These are phyloP conservation scores for Drusus annulatus DNA, from an alignment of 1,140 invertebrate species.

Conservation along the genomic window DNA sequence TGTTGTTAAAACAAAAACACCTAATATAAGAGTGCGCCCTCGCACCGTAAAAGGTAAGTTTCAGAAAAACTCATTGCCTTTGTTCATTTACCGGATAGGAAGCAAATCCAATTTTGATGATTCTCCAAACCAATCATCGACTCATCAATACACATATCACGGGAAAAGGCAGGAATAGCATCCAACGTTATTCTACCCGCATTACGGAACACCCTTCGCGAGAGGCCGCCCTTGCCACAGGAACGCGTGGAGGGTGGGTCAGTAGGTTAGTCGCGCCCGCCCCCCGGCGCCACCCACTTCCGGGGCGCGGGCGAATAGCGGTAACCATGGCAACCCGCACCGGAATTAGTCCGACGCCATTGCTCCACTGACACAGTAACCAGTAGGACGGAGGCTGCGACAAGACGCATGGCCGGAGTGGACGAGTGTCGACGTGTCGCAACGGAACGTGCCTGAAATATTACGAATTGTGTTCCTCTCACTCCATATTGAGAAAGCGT, in stretches of 20 bases:
- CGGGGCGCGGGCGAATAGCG: slow-evolving; percentile 52
- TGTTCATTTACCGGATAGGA: too few species aligned
- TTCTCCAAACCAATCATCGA: slow-evolving; percentile 4
- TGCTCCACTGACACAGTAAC: slow-evolving; percentile 46
- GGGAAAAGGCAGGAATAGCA: too few species aligned
- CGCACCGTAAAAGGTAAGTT: too few species aligned
- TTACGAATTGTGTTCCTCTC: neutral
- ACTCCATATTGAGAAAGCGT: neutral
- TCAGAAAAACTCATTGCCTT: too few species aligned
- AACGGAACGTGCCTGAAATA: slow-evolving; percentile 11
- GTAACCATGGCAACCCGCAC: slow-evolving; percentile 52
- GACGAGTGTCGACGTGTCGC: neutral
- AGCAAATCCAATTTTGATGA: neutral
- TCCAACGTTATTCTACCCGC: slow-evolving; percentile 4
- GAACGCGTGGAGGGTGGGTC: neutral
- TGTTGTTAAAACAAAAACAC: too few species aligned
- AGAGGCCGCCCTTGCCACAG: slow-evolving; percentile 24
- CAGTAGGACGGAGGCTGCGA: neutral
- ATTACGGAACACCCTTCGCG: slow-evolving; percentile 23
- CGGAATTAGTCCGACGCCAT: slow-evolving; percentile 44
- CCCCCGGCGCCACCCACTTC: slow-evolving; percentile 20
- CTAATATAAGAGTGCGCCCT: too few species aligned
- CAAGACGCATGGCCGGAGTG: neutral
- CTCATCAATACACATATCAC: slow-evolving; percentile 28
- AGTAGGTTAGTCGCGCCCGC: neutral